Conservation (phyloP, 2,888 invertebrate genomes). For the Leptopilina myrica region DNA sequence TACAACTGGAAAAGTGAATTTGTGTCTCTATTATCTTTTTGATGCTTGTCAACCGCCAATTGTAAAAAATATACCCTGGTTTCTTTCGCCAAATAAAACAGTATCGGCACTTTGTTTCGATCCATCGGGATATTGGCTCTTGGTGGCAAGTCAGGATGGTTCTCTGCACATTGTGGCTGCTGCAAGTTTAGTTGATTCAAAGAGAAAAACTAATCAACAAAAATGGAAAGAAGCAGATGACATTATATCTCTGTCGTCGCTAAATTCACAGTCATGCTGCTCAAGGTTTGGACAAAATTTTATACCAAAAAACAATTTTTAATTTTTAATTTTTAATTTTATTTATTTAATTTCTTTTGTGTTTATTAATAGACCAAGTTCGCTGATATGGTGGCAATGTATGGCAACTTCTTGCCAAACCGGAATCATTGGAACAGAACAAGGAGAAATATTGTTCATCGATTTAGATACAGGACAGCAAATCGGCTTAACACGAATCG, state of each 20-base stretch:
- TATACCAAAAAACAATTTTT: background rate
- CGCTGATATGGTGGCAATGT: constrained; percentile 75
- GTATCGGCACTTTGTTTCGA: constrained; percentile 85
- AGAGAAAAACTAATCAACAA: constrained; percentile 76
- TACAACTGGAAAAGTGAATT: constrained; percentile 66
- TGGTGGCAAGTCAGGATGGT: constrained; percentile 79
- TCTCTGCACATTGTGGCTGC: constrained; percentile 82
- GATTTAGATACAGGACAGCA: constrained; percentile 84
- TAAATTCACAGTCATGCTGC: constrained; percentile 69
- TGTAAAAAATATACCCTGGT: constrained; percentile 72
- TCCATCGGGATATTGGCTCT: constrained; percentile 87
- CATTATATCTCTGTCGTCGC: constrained; percentile 78
- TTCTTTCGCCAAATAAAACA: constrained; percentile 67
- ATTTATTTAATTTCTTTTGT: background rate
- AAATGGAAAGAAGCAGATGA: constrained; percentile 80
- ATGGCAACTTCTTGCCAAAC: constrained; percentile 69
- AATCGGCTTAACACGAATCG: constrained; percentile 82
- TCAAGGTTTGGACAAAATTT: constrained; percentile 62
- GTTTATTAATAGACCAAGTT: constrained; percentile 65
- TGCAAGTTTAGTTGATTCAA: constrained; percentile 79
- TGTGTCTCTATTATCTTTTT: constrained; percentile 70
- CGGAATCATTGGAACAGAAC: constrained; percentile 75
- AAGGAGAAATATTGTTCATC: constrained; percentile 83
- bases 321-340: background rate
- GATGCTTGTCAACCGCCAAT: constrained; percentile 62